Base-by-base conservation (phyloP, 2,888 invertebrate genomes). In the Eristalinus sepulchralis region DNA sequence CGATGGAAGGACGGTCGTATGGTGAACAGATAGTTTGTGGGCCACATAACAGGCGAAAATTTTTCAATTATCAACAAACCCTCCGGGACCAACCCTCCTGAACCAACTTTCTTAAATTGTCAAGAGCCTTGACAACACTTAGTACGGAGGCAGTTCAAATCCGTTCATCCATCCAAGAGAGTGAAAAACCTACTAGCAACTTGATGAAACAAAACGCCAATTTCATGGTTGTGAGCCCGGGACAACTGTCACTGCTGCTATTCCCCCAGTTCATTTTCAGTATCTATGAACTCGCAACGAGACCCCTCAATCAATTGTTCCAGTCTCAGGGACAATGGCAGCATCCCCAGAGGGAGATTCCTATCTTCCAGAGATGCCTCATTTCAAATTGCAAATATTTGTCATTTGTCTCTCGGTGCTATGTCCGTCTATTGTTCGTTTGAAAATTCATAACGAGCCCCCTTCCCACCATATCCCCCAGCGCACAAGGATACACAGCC, bases 301-400 rank as follows among this genome's bases (percentile, higher is more conserved):
- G 39, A 66, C 11, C 39, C 22, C 82, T 36, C 76, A 77, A 76
- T 67, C 72, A 77, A 68, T 81, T 17, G 10, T 67, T 67, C 62
- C 39, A 77, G 71, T 17, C 47, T 77, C 60, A 67, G 66, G 34
- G 60, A 20, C 24, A 72, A 72, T 24, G 36, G 31, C 13, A 59
- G 10, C 63, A 70, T 17, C 33, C 68, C 59, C 59, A 11, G 31
- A 60, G 47, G 27, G 31, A 71, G 27, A 80, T 33, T 75, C 20
- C 13, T 70, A 59, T 81, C 63, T 33, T 66, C 11, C 47, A 27
- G 63, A 53, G 72, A 10, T 27, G 4, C 57, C 24, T 57, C 59
- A 36, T 64, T 47, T 64, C 24, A 36, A 70, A 73, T 68, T 68
- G 33, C 10, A 81, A 81, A 63, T 75, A 68, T 68, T 81, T 81